These are phyloP conservation scores for Papilio protenor DNA, from an alignment of 2,888 invertebrate genomes.

Conservation along the genomic window DNA sequence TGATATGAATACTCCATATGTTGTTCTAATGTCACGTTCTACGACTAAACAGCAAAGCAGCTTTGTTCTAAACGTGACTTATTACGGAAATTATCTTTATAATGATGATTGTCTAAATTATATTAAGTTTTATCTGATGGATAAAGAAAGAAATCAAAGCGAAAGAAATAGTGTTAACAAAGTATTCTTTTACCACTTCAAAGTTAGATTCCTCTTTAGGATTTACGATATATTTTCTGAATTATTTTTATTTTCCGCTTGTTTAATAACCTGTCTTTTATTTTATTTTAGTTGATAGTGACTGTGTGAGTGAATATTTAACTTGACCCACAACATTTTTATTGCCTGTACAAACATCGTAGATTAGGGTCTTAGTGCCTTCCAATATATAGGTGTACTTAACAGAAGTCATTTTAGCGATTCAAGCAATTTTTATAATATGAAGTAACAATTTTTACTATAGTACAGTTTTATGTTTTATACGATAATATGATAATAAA, in stretches of 20 bases:
- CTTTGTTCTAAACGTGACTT: conserved; percentile 5
- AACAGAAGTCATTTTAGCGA: conserved; percentile 47
- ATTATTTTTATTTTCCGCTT: background rate
- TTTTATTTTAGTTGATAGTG: background rate
- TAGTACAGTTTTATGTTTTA: background rate
- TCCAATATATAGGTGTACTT: conserved; percentile 75
- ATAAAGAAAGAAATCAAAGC: background rate
- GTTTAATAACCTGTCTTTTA: background rate
- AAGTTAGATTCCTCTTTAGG: background rate
- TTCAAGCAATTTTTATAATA: conserved; percentile 28
- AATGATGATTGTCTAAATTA: background rate
- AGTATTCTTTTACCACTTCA: no score
- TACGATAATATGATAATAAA: background rate
- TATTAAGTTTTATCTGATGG: background rate
- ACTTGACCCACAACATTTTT: conserved; percentile 49
- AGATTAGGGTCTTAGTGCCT: conserved; percentile 82
- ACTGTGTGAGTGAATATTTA: conserved; percentile 27
- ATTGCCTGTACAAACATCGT: conserved; percentile 73
- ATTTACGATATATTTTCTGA: background rate
- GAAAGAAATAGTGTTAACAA: background rate
- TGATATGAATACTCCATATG: background rate
- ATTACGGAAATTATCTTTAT: background rate
- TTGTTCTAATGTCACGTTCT: background rate
- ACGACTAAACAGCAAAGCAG: background rate
- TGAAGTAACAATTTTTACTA: background rate